Base-by-base conservation (phyloP, 2,888 invertebrate genomes). In the Globia sparganii region DNA sequence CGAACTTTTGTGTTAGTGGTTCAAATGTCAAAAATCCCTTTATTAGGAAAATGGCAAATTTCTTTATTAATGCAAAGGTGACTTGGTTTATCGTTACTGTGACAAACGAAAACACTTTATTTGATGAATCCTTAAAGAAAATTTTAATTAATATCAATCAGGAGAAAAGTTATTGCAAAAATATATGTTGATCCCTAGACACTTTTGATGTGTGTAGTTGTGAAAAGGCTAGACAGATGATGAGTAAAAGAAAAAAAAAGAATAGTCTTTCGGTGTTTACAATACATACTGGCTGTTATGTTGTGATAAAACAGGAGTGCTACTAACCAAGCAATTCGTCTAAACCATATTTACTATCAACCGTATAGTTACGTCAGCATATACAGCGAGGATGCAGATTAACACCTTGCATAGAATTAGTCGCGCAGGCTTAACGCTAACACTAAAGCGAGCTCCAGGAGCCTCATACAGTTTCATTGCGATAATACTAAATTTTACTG, bases 381-480 rank as follows among this genome's bases (percentile, higher is more conserved):
- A 28, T 43, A 76, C 56, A 49, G 28, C 28, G 34, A 40, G 67
- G 28, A 49, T 49, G 25, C 49, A 82, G 83, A 79, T 79, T 82
- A 79, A 82, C 83, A 82, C 79, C 68, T 82, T 34, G 58, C 77
- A 58, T n/a, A 28, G 77, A 77, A 79, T 79, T 79, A 79, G 49
- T 58, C 49, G 18, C 15, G 56, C 58, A 76, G 68, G 79, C 82
- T 79, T 64, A n/a, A 40, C 40, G 40, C 77, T 75, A 79, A 70
- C 56, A n/a, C 58, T 62, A 53, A 68, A 79, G 64, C 58, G 43
- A 15, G 66, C 53, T 43, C 40, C 8, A n/a, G 49, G 37, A 64
- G 40, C 58, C 15, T n/a, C 34, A 82, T 13, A 28, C 58, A 68
- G 62, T 68, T 79, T 58, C 77, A 79, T 76, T 76, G 77, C 15